phyloP scores from a whole-genome alignment of 2,797 vertebrate species.

The Sphenopsis melanotis region DNA sequence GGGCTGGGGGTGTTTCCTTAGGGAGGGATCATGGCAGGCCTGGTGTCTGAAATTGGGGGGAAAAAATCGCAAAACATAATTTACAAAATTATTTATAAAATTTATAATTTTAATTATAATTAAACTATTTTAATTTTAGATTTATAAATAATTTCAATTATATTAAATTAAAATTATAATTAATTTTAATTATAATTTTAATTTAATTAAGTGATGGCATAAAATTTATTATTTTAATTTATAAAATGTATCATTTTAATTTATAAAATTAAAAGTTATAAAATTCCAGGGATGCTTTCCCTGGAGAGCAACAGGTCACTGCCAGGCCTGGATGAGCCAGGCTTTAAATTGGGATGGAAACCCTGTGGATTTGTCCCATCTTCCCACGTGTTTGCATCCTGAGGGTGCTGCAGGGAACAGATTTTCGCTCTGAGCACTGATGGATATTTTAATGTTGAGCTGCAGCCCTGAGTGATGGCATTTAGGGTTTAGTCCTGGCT shows the following conservation, averaged over 20 bases:
- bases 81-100: not conserved
- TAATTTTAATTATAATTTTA: too few species aligned
- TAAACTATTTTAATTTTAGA: too few species aligned
- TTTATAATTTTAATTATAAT: too few species aligned
- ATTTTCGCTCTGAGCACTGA: not conserved
- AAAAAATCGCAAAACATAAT: rapidly evolving
- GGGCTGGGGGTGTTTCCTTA: not conserved
- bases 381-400: not conserved
- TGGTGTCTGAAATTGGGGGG: rapidly evolving
- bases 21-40: not conserved
- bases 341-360: not conserved
- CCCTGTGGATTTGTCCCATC: not conserved
- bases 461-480: rapidly evolving
- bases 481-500: not conserved
- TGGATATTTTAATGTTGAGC: not conserved
- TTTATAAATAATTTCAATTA: too few species aligned
- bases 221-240: not conserved
- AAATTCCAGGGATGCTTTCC: not conserved
- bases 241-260: too few species aligned
- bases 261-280: not conserved
- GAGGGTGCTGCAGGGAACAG: not conserved
- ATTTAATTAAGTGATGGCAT: too few species aligned
- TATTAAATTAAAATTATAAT: too few species aligned
- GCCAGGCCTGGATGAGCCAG: not conserved
- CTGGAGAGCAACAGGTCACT: not conserved